Conservation (phyloP, 2,888 invertebrate species). For the Anticlea derivata region DNA sequence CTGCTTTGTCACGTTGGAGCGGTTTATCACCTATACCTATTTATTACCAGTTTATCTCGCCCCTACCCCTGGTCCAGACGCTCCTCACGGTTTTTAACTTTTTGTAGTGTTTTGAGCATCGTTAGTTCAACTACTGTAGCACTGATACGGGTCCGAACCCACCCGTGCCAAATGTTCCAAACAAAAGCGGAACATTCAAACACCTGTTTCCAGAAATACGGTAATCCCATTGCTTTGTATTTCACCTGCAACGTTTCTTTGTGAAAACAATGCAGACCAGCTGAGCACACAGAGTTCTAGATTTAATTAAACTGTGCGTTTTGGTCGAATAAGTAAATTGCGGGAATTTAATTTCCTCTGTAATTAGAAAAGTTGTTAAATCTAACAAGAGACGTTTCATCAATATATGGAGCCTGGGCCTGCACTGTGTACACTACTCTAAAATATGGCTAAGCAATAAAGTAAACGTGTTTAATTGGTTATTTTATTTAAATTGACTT, state of each 20-base stretch:
- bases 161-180: constrained; percentile 8
- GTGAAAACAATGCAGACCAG: constrained; percentile 27
- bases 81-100: background rate
- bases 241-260: constrained; percentile 31
- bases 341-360: constrained; percentile 31
- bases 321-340: constrained; percentile 32
- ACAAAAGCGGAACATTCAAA: constrained; percentile 16
- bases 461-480: no score
- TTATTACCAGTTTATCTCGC: no score
- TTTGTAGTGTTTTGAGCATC: background rate
- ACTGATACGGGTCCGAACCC: constrained; percentile 7
- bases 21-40: no score
- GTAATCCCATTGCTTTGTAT: constrained; percentile 18
- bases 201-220: constrained; percentile 18
- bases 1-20: no score
- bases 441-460: no score
- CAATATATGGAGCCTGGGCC: no score
- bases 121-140: constrained; percentile 7
- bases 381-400: constrained; percentile 2
- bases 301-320: constrained; percentile 37
- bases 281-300: constrained; percentile 34
- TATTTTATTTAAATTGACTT: no score
- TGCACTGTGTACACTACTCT: no score
- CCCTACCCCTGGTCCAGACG: no score
- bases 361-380: constrained; percentile 13